Percentiles rank a stretch among this genome's conserved stretches.
phyloP scores from a whole-genome alignment of 2,888 invertebrate genomes.

The Balanococcus diminutus region DNA sequence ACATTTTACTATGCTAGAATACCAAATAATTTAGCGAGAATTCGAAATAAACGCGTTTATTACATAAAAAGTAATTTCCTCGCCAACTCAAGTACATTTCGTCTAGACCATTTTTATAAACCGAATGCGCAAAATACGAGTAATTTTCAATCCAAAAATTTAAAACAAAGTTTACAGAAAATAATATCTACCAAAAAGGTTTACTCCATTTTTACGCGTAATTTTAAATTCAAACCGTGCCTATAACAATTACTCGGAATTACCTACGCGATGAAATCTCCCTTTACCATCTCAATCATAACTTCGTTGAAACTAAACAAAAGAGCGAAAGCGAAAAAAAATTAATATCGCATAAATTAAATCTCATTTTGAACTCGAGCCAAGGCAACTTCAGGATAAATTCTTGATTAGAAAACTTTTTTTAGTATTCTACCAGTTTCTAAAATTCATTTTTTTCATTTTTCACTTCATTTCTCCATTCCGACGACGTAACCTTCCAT shows the following conservation, averaged over 20 bases:
- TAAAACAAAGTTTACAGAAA: neutral
- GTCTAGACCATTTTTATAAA: neutral
- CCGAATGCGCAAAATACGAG: no score
- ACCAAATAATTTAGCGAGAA: neutral
- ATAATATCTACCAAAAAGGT: neutral
- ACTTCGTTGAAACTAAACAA: neutral
- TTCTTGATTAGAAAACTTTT: neutral
- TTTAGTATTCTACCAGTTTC: neutral
- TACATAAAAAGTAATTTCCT: neutral
- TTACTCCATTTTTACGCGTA: neutral
- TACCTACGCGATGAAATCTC: neutral
- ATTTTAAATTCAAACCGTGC: neutral
- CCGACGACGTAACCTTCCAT: neutral
- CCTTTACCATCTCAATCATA: neutral
- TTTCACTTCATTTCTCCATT: neutral
- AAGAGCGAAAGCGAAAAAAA: neutral
- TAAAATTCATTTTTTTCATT: neutral
- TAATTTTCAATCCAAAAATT: neutral
- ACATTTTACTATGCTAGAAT: neutral
- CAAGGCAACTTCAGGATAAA: constrained; percentile 4
- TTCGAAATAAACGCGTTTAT: neutral
- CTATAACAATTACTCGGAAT: neutral
- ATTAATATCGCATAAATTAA: constrained; percentile 7
- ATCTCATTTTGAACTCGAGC: neutral
- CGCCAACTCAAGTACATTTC: neutral